These are phyloP conservation scores for Meteorus sp. DNA, from an alignment of 1,140 invertebrate genomes.

Conservation along the genomic window DNA sequence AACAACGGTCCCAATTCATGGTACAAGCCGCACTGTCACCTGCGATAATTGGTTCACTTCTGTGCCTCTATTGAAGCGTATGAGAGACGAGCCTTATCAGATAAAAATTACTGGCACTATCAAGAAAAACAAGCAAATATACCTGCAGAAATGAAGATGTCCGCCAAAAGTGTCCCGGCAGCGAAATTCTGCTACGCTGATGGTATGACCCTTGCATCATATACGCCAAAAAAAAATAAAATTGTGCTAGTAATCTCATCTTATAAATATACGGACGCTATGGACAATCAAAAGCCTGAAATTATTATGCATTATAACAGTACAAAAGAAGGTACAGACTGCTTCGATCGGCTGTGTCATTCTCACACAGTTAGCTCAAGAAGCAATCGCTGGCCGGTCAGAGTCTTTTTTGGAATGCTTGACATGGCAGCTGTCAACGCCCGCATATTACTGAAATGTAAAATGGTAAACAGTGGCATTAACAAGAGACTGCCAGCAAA, in stretches of 20 bases:
- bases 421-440: slow-evolving; percentile 28
- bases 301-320: slow-evolving; percentile 22
- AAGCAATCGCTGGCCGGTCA: slow-evolving; percentile 2
- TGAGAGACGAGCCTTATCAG: too few species aligned
- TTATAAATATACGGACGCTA: background rate
- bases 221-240: slow-evolving; percentile 33
- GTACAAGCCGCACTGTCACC: too few species aligned
- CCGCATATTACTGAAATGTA: slow-evolving; percentile 21
- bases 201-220: slow-evolving; percentile 33
- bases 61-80: too few species aligned
- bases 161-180: too few species aligned
- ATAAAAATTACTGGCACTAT: too few species aligned
- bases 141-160: too few species aligned
- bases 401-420: slow-evolving; percentile 20
- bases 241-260: background rate
- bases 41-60: too few species aligned
- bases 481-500: background rate
- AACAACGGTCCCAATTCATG: too few species aligned
- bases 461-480: background rate
- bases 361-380: background rate
- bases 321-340: slow-evolving; percentile 19
- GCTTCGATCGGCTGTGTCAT: slow-evolving; percentile 4
- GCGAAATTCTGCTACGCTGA: background rate
- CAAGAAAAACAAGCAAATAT: too few species aligned
- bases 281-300: slow-evolving; percentile 1